Percentiles rank a stretch among this genome's conserved stretches.
phyloP scores from a whole-genome alignment of 2,113 vertebrate species.

The Sclerurus mexicanus region DNA sequence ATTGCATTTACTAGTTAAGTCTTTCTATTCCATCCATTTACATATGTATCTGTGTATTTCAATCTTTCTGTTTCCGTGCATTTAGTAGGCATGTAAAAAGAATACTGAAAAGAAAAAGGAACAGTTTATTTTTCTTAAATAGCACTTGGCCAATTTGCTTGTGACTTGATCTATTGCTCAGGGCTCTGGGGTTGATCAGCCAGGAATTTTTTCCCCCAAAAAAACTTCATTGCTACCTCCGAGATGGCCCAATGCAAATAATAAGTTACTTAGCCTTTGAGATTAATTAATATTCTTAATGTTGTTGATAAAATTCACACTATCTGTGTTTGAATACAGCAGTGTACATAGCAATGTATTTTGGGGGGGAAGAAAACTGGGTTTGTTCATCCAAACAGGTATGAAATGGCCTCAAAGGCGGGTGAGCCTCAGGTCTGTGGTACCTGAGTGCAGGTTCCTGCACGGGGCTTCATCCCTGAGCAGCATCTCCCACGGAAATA shows the following conservation, averaged over 20 bases:
- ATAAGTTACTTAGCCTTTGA: background rate
- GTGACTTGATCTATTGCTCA: background rate
- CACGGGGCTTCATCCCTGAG: background rate
- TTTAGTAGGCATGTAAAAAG: background rate
- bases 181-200: background rate
- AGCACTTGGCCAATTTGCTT: background rate
- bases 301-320: background rate
- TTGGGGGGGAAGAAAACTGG: background rate
- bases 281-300: background rate
- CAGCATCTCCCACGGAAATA: background rate
- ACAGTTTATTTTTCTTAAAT: background rate
- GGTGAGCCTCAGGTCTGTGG: background rate
- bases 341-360: background rate
- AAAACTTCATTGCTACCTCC: background rate
- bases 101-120: background rate
- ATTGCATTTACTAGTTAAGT: background rate
- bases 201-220: background rate
- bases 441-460: accelerated
- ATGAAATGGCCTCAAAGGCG: accelerated
- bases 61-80: accelerated
- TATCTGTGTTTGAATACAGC: background rate
- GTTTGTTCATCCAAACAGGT: background rate
- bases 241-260: background rate
- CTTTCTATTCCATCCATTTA: accelerated
- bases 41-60: background rate